Percentiles rank a stretch among this genome's conserved stretches.
phyloP scores from a whole-genome alignment of 2,888 invertebrate genomes.

The Brenthis hecate region DNA sequence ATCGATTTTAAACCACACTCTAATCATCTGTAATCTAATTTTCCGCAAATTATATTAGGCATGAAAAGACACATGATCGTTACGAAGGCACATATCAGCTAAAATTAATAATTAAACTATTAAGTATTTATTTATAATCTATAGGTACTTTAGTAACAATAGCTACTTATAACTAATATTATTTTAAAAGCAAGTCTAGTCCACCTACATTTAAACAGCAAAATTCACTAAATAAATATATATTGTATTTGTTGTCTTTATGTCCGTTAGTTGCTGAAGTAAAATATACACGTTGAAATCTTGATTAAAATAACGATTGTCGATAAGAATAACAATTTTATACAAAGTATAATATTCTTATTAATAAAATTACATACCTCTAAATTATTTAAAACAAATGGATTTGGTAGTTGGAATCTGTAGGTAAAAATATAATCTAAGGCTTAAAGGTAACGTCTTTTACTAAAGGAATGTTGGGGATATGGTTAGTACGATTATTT shows the following conservation, averaged over 20 bases:
- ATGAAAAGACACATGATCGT: slow-evolving; percentile 31
- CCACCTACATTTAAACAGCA: neutral
- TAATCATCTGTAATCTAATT: neutral
- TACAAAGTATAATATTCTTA: too few species aligned
- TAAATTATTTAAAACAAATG: too few species aligned
- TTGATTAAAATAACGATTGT: too few species aligned
- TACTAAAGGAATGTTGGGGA: slow-evolving; percentile 38
- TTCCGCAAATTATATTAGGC: slow-evolving; percentile 25
- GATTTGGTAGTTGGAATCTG: too few species aligned
- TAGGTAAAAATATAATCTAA: neutral
- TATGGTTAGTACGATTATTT: slow-evolving; percentile 1
- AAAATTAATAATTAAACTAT: neutral
- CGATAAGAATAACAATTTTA: too few species aligned
- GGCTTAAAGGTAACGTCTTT: slow-evolving; percentile 25
- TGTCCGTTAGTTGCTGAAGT: neutral
- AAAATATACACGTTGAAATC: neutral
- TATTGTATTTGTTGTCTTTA: neutral
- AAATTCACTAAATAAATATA: slow-evolving; percentile 1
- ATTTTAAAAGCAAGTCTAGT: slow-evolving; percentile 3
- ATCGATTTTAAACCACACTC: slow-evolving; percentile 32
- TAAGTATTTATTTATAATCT: slow-evolving; percentile 1
- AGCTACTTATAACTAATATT: slow-evolving; percentile 5
- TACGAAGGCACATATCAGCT: slow-evolving; percentile 36
- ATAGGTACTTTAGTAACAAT: slow-evolving; percentile 12
- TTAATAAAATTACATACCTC: too few species aligned